Conservation (phyloP, 2,797 vertebrate genomes). For the Enteromius fasciolatus region DNA sequence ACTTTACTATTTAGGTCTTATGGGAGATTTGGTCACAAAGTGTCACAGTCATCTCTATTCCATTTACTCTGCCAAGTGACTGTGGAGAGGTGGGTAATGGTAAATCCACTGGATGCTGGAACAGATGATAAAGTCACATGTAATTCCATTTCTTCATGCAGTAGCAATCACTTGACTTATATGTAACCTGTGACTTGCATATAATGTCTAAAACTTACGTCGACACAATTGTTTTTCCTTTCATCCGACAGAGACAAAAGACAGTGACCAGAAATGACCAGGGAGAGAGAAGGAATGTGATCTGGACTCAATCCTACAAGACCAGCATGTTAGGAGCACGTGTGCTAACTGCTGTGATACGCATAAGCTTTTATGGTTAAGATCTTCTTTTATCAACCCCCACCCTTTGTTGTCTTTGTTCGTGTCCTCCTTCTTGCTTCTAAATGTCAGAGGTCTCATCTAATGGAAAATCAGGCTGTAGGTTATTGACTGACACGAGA, state of each 20-base stretch:
- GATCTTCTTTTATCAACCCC: background rate
- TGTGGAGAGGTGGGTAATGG: conserved; percentile 26
- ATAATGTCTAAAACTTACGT: background rate
- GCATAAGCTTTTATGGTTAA: background rate
- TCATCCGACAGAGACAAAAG: background rate
- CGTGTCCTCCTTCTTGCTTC: background rate
- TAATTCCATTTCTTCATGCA: background rate
- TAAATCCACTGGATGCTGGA: conserved; percentile 25
- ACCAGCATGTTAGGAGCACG: background rate
- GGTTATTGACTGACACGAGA: conserved; percentile 24
- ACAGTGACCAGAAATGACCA: background rate
- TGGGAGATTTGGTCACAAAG: conserved; percentile 40
- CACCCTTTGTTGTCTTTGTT: conserved; percentile 8
- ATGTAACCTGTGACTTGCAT: background rate
- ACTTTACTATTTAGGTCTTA: conserved; percentile 40
- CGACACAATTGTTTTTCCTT: background rate
- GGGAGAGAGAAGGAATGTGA: background rate
- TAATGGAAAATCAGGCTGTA: conserved; percentile 28
- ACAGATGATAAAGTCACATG: background rate
- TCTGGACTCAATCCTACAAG: conserved; percentile 1
- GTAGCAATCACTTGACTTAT: background rate
- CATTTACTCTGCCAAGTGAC: conserved; percentile 34
- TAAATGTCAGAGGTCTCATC: conserved; percentile 23
- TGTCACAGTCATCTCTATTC: conserved; percentile 22
- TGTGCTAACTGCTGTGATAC: background rate